Evolutionary conservation across 2,888 invertebrate species (phyloP).

Genomic region (Melieria crassipennis): DNA sequence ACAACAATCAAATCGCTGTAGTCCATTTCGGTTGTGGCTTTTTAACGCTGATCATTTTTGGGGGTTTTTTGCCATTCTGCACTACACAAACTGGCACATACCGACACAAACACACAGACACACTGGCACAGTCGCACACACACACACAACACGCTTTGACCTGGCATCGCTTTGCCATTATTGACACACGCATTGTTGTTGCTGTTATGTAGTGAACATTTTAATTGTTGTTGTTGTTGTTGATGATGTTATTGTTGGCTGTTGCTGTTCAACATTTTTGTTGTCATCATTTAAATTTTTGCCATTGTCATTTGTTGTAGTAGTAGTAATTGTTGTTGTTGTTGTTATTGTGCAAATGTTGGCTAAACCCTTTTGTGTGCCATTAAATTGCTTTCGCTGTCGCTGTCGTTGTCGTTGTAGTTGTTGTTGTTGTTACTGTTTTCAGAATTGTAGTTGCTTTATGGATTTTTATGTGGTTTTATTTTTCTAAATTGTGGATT

Average conservation of each 20-base stretch:
- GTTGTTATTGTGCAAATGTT: background rate
- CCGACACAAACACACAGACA: background rate
- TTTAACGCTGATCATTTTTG: slow-evolving; percentile 25
- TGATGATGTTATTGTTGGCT: slow-evolving; percentile 18
- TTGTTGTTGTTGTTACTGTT: slow-evolving; percentile 11
- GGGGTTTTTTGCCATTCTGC: slow-evolving; percentile 3
- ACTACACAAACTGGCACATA: background rate
- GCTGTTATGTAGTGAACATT: slow-evolving; percentile 14
- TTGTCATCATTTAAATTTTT: background rate
- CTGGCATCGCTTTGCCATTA: background rate
- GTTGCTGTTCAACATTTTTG: slow-evolving; percentile 1
- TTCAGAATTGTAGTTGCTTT: slow-evolving; percentile 10
- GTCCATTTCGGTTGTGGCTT: slow-evolving; percentile 23
- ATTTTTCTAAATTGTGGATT: slow-evolving; percentile 15
- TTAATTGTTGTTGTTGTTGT: slow-evolving; percentile 4
- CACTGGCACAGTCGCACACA: background rate
- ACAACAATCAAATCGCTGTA: slow-evolving; percentile 12
- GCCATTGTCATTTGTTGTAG: slow-evolving; percentile 21
- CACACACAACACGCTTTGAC: background rate
- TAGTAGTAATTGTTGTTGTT: slow-evolving; percentile 18
- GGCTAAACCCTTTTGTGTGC: background rate
- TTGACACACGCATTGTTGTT: slow-evolving; percentile 3
- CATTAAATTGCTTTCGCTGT: background rate
- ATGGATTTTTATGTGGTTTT: slow-evolving; percentile 5
- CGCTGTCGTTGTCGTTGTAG: background rate